phyloP scores from a whole-genome alignment of 1,140 invertebrate species.

The Euwallacea fornicatus region DNA sequence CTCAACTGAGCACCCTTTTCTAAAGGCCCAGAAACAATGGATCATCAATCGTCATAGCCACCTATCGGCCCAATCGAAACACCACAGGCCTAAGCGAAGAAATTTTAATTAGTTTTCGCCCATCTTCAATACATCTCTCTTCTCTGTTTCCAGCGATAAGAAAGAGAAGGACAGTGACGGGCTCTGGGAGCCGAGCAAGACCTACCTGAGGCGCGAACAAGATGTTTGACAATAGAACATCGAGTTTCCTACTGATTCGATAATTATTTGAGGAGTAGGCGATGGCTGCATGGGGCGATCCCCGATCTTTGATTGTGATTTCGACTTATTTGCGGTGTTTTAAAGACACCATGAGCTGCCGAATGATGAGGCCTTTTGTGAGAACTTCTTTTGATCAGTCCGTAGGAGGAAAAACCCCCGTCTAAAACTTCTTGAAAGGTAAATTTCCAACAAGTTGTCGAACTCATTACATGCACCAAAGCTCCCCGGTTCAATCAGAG shows the following conservation, averaged over 20 bases:
- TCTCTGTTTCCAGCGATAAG: background rate
- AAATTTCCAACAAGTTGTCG: no score
- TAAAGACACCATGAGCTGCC: no score
- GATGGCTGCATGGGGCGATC: conserved; percentile 27
- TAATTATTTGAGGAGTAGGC: conserved; percentile 38
- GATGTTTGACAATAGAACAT: conserved; percentile 40
- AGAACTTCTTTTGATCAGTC: no score
- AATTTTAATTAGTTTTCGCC: conserved; percentile 35
- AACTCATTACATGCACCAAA: no score
- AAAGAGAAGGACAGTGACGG: background rate
- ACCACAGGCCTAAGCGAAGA: conserved; percentile 13
- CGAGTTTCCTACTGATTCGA: conserved; percentile 41
- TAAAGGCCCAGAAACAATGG: no score
- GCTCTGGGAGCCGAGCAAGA: conserved; percentile 32
- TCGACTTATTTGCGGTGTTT: background rate
- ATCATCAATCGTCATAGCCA: conserved; percentile 24
- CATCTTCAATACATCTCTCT: background rate
- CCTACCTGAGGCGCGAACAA: conserved; percentile 39
- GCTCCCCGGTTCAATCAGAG: no score
- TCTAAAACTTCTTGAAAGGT: no score
- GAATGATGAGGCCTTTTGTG: no score
- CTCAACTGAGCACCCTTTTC: no score
- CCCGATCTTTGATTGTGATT: conserved; percentile 11
- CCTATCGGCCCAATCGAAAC: background rate
- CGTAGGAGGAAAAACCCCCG: background rate